Base-by-base conservation (phyloP, 1,140 invertebrate species). In the Calephelis nemesis region DNA sequence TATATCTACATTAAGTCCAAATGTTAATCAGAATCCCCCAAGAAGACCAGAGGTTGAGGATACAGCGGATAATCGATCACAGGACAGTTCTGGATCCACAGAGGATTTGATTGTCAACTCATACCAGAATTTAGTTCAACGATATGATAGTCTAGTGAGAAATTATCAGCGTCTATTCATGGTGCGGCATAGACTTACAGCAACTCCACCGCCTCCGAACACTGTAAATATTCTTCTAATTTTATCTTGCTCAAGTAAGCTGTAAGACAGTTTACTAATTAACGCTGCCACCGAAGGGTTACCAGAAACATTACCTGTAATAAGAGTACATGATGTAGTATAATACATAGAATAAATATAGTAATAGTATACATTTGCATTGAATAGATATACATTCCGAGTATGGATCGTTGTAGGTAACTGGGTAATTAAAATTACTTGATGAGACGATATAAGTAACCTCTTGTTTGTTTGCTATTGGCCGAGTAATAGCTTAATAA, bases 141-240 rank as follows among this genome's bases (percentile, higher is more conserved):
- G 91, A 73, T 92, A 92, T 70, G 89, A 92, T 67, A 92, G 82
- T 68, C 77, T 92, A 45, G 89, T 92, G 13, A 86, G 91, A 70
- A 92, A 91, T 67, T 92, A 92, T 70, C 87, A 89, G 65, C 76
- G 88, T 42, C 69, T 92, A 65, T 90, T 92, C 67, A 85, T 91
- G 86, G 87, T 89, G n/a, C 81, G 90, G 42, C 83, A 89, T 63
- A 77, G 88, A 52, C 80, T 87, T 0, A 84, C 82, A 2, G 84
- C 71, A 42, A 88, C 81, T 10, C 85, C 85, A 10, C 82, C 84
- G 7, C 80, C 82, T 9, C 81, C 86, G 12, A 87, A 75, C 70
- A 89, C 84, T 75, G 85, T 84, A 67, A 68, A 62, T 40, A 42
- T 50, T 54, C 42, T 40, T 64, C 11, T 12, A 45, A 45, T 45